phyloP scores from a whole-genome alignment of 1,140 invertebrate species.

The Pentalonia nigronervosa region DNA sequence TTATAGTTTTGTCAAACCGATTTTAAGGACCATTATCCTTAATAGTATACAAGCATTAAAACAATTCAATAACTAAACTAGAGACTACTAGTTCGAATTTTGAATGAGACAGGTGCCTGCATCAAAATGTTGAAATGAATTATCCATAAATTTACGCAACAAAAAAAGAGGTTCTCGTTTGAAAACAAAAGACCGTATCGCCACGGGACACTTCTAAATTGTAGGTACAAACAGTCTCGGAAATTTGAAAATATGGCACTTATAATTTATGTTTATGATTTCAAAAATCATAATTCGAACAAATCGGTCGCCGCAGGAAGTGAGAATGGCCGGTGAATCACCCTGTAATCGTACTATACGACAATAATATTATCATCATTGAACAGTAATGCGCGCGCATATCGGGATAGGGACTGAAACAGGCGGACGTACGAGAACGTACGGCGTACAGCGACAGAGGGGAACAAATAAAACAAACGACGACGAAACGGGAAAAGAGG shows the following conservation, averaged over 20 bases:
- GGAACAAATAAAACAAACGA: constrained; percentile 16
- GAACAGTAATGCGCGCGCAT: background rate
- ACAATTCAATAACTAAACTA: background rate
- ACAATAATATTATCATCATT: background rate
- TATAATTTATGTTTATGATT: background rate
- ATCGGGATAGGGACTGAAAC: background rate
- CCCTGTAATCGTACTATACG: background rate
- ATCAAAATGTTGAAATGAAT: too few species aligned
- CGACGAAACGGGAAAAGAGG: background rate
- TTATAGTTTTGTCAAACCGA: too few species aligned
- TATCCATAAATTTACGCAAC: too few species aligned
- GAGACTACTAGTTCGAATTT: too few species aligned
- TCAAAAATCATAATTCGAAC: background rate
- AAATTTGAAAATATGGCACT: background rate
- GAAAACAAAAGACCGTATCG: background rate
- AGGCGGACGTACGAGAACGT: background rate
- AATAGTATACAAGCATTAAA: background rate
- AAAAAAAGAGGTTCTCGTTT: background rate
- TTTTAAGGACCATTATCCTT: too few species aligned
- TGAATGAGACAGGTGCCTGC: too few species aligned
- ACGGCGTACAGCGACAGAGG: background rate
- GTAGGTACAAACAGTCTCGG: background rate
- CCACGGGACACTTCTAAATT: background rate
- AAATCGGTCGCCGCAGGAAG: too few species aligned
- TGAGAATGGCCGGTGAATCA: background rate